Base-by-base conservation (phyloP, 30 jellyfish, hydroid and myxozoan species). In the Aurelia sp. region DNA sequence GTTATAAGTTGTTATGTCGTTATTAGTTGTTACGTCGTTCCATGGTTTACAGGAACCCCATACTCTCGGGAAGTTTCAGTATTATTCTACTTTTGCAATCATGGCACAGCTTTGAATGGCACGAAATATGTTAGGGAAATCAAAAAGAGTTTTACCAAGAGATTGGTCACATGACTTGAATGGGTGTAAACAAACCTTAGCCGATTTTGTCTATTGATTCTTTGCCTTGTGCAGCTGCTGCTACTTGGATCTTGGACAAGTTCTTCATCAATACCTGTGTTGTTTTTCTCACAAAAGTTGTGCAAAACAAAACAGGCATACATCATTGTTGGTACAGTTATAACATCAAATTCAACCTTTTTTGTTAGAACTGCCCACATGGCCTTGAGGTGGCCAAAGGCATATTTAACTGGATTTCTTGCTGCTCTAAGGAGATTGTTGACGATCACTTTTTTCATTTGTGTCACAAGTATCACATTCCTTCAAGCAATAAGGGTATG, bases 401-500 rank as follows among this genome's bases (percentile, higher is more conserved):
- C 65, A 64, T 90, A 89, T 53, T 89, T 86, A 8, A 80, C 58
- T 13, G 94, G 97, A 78, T 89, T 89, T 27, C 97, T 60, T 12
- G 95, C 94, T 64, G 82, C 1, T 67, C 90, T 33, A 9, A 80
- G 74, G 74, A 89, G n/a, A 73, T 81, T 80, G 59, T 89, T 80
- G 62, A 80, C 81, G 9, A 88, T 62, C 38, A 88, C 92, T 79
- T 88, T 71, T n/a, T 16, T 60, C 97, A 74, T 88, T 79, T 22
- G 82, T 70, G n/a, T 50, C 31, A 66, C 92, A 82, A 20, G 81
- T 17, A 15, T 67, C 71, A 70, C 47, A 85, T 57, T 91, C 96
- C 60, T 83, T 85, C 96, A 76, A 41, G 63, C 92, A 91, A 72
- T 81, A 68, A 18, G 97, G 96, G 80, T 91, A 84, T 18, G 96